These are phyloP conservation scores for Cephonodes hylas DNA, from an alignment of 2,888 invertebrate genomes.

Conservation along the genomic window DNA sequence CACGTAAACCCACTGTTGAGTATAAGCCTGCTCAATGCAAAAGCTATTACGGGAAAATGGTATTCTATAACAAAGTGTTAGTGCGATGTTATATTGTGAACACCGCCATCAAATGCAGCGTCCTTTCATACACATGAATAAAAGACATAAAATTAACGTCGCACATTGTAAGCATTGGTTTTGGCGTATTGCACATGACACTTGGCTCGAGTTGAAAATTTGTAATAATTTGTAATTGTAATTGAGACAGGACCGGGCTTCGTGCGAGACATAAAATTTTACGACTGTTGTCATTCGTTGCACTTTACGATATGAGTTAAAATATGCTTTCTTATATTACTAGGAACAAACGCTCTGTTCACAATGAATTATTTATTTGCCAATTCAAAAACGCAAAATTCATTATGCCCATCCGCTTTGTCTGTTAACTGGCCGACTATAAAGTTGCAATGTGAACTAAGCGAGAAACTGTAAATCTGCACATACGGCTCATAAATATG, in stretches of 20 bases:
- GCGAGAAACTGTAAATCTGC: conserved; percentile 60
- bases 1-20: too few species aligned
- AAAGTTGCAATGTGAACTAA: conserved; percentile 46
- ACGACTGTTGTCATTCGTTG: conserved; percentile 70
- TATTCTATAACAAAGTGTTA: neutral
- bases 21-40: too few species aligned
- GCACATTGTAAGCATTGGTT: conserved; percentile 52
- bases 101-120: neutral
- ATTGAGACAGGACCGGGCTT: conserved; percentile 65
- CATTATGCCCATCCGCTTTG: conserved; percentile 58
- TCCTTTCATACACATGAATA: conserved; percentile 24
- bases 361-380: conserved; percentile 76
- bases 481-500: conserved; percentile 48
- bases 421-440: conserved; percentile 43
- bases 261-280: conserved; percentile 69
- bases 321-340: conserved; percentile 69
- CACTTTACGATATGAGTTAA: conserved; percentile 73
- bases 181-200: conserved; percentile 54
- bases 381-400: conserved; percentile 61
- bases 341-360: conserved; percentile 56
- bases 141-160: conserved; percentile 28
- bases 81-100: neutral
- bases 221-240: conserved; percentile 79
- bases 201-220: conserved; percentile 58
- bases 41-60: neutral